phyloP scores from a whole-genome alignment of 2,113 vertebrate species.

The Oxygymnocypris stewartii region DNA sequence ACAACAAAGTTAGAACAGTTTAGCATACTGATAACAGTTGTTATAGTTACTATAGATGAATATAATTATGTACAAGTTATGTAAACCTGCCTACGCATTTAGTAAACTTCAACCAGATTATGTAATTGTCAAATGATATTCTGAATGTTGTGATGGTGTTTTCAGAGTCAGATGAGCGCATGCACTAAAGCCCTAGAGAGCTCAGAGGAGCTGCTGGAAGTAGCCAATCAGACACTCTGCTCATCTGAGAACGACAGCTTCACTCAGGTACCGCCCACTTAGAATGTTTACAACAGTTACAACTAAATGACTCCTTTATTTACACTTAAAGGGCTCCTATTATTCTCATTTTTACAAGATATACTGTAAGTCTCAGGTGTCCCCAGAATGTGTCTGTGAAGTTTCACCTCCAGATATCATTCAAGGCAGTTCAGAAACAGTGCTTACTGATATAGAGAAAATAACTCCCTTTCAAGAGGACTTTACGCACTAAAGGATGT shows the following conservation, averaged over 20 bases:
- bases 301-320: background rate
- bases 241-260: slow-evolving; percentile 80
- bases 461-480: too few relatives aligned
- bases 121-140: slow-evolving; percentile 34
- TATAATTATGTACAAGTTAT: too few relatives aligned
- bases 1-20: background rate
- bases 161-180: slow-evolving; percentile 86
- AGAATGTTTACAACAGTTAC: background rate
- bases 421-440: background rate
- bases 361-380: too few relatives aligned
- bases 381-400: too few relatives aligned
- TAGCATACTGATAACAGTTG: background rate
- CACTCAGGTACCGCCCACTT: slow-evolving; percentile 76
- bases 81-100: background rate
- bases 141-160: background rate
- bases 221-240: slow-evolving; percentile 90
- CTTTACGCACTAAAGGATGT: too few relatives aligned
- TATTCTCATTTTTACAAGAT: too few relatives aligned
- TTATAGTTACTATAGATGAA: background rate
- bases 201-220: slow-evolving; percentile 92
- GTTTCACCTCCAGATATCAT: too few relatives aligned
- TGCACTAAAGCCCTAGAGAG: slow-evolving; percentile 93
- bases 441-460: background rate
- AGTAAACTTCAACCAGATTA: background rate
- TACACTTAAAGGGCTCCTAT: background rate